Evolutionary conservation across 2,113 vertebrate species (phyloP), one percentile per base, ranked within the genome.

Genomic region (Bubo scandiacus): DNA sequence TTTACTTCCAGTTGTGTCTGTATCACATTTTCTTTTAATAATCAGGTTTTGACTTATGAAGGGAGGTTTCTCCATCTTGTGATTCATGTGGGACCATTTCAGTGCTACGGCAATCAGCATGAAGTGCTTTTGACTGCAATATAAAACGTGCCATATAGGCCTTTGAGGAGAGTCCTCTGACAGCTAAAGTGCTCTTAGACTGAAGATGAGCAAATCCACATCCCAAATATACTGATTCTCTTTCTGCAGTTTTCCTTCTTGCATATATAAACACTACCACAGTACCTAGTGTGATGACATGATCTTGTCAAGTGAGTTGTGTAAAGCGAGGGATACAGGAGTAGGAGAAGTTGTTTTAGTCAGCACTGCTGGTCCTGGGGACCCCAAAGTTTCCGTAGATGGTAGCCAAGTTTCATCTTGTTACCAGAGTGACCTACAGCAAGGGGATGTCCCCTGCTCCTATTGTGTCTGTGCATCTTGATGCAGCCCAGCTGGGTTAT

Each of bases 401-500:
- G 14, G 25, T 38, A 52, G 18, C 30, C 49, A 68, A 68, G 23
- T 17, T 73, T 68, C n/a, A 12, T 49, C 27, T 10, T 21, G 14
- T n/a, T 36, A 10, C 40, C 26, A 58, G 62, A 26, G 14, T 55
- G 58, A 59, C 38, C 42, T 23, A 6, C n/a, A 62, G 61, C 0
- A 1, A 40, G 34, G 47, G 4, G 7, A 18, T 57, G 34, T 75
- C 54, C 58, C 38, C 43, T 66, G 43, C 63, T 80, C 36, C 1
- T 0, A 8, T 7, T 19, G 45, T 52, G 38, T 29, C 61, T 12
- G 12, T 2, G 6, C n/a, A 25, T 5, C 17, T 11, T 34, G 43
- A 23, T 17, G 66, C 38, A 51, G 34, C 25, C 34, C 62, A 22
- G 6, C 19, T 34, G 54, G 65, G 11, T 23, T 27, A 3, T 4